A percentile compares a stretch with the other conserved stretches of the same genome.
phyloP scores from a whole-genome alignment of 2,113 vertebrate species.

The Cygnus buccinator region DNA sequence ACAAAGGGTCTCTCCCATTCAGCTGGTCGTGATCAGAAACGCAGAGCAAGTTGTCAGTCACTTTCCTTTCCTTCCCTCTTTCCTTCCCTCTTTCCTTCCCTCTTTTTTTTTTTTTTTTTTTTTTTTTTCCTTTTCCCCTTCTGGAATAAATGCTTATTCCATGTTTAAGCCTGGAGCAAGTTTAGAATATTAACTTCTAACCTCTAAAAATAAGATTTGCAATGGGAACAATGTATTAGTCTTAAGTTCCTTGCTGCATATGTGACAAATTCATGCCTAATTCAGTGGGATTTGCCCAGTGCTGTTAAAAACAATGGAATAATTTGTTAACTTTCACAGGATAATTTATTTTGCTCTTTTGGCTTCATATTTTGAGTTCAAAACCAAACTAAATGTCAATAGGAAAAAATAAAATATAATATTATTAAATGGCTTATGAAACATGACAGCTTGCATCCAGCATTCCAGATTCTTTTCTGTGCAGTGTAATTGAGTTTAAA shows the following conservation, averaged over 20 bases:
- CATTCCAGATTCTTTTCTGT: constrained; percentile 7
- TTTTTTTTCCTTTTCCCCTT: not conserved
- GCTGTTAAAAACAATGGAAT: constrained; percentile 58
- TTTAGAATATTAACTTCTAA: constrained; percentile 61
- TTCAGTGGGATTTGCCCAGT: constrained; percentile 56
- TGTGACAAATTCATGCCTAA: constrained; percentile 52
- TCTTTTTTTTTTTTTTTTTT: not conserved
- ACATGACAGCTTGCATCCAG: not conserved
- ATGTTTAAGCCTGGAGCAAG: constrained; percentile 56
- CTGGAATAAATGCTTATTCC: constrained; percentile 19
- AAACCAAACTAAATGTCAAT: constrained; percentile 66
- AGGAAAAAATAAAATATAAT: constrained; percentile 60
- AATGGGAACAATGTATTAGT: constrained; percentile 45
- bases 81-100: not conserved
- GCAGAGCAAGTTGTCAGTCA: not conserved
- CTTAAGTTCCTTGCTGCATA: constrained; percentile 35
- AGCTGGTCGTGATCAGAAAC: not conserved
- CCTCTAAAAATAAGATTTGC: constrained; percentile 46
- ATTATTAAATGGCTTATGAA: constrained; percentile 46
- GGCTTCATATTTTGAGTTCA: constrained; percentile 53
- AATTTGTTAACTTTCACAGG: constrained; percentile 67
- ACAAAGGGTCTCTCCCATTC: not conserved
- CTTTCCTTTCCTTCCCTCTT: not conserved
- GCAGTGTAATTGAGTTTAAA: constrained; percentile 25
- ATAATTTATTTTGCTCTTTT: constrained; percentile 52